Conservation (phyloP, 2,797 vertebrate species). For the Adelosebastes latens region DNA sequence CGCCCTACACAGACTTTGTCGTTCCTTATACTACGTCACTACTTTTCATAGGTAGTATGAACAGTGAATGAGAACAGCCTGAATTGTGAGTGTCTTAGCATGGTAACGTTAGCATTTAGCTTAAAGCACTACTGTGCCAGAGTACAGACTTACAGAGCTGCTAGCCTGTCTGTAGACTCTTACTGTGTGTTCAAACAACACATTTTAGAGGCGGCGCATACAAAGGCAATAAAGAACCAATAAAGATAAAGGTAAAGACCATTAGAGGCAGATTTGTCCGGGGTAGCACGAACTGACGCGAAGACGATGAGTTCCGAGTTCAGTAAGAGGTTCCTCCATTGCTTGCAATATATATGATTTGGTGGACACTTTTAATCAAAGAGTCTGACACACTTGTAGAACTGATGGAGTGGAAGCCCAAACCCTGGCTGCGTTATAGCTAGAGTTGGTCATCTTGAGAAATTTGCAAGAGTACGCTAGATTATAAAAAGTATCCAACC, state of each 20-base stretch:
- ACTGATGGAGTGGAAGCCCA: background rate
- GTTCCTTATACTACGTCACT: too few relatives aligned
- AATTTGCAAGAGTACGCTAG: too few relatives aligned
- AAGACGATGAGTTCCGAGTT: background rate
- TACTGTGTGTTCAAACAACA: background rate
- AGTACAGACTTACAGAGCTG: background rate
- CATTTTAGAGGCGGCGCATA: background rate
- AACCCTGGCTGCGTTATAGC: background rate
- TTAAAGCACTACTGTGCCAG: background rate
- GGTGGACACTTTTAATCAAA: background rate
- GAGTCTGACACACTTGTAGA: background rate
- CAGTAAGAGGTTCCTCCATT: background rate
- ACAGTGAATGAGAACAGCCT: too few relatives aligned
- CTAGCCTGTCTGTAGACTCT: background rate
- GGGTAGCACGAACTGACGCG: background rate
- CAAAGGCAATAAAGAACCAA: background rate
- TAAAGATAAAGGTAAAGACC: background rate
- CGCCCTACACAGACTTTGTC: too few relatives aligned
- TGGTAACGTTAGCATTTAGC: background rate
- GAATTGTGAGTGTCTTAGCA: background rate
- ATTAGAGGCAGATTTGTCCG: background rate
- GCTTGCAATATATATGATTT: background rate
- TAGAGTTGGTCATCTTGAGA: too few relatives aligned
- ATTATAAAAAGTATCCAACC: too few relatives aligned
- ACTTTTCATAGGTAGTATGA: too few relatives aligned